Conservation (phyloP, 2,113 vertebrate genomes). For the Uria aalge region DNA sequence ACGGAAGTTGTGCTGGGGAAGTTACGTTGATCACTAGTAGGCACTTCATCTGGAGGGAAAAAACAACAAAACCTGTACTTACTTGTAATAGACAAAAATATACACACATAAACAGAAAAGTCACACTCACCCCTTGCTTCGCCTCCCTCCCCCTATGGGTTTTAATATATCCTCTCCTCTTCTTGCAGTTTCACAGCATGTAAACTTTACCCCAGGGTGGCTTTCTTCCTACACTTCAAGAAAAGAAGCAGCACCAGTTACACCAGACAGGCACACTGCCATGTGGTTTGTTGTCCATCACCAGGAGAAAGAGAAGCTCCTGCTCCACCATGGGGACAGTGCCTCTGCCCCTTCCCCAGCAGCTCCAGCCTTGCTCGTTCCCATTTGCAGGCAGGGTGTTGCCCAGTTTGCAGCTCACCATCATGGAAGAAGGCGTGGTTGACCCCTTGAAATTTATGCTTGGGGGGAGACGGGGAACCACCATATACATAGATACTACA, state of each 20-base stretch:
- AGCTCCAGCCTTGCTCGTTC: not conserved
- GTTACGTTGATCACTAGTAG: not conserved
- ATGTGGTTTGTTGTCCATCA: rapidly evolving
- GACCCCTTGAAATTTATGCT: not conserved
- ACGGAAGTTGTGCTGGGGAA: not conserved
- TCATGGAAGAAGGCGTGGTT: rapidly evolving
- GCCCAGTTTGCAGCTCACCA: not conserved
- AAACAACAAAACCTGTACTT: not conserved
- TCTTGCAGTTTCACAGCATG: not conserved
- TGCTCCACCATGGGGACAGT: no score
- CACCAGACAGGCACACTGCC: not conserved
- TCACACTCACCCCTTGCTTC: not conserved
- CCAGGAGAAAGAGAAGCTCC: not conserved
- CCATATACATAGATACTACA: rapidly evolving
- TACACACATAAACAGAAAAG: not conserved
- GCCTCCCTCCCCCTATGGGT: rapidly evolving
- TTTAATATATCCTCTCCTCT: not conserved
- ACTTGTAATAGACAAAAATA: not conserved
- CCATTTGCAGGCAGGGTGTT: not conserved
- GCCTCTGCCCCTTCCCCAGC: not conserved
- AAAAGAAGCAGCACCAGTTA: not conserved
- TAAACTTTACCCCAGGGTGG: not conserved
- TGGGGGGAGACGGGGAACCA: rapidly evolving
- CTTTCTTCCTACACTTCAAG: not conserved
- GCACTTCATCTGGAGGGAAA: not conserved